A percentile compares a stretch with the other conserved stretches of the same genome.
phyloP scores from a whole-genome alignment of 2,113 vertebrate genomes.

The Charadrius vociferus region DNA sequence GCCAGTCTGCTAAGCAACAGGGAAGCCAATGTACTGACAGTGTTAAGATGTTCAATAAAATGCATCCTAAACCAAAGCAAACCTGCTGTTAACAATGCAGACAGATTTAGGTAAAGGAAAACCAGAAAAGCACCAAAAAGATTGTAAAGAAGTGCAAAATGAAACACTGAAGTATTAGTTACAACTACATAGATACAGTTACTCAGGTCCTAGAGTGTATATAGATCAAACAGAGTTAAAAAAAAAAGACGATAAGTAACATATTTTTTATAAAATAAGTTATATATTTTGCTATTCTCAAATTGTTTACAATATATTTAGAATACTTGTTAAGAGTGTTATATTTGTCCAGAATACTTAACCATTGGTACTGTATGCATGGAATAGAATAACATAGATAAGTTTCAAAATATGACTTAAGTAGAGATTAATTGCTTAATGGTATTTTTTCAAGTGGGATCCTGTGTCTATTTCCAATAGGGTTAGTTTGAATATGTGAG shows the following conservation, averaged over 20 bases:
- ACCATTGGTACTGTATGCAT: fast-evolving
- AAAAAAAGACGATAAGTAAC: background rate
- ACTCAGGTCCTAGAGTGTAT: background rate
- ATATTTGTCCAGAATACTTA: background rate
- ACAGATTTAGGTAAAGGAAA: background rate
- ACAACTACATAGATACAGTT: background rate
- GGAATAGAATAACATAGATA: background rate
- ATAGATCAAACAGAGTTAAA: background rate
- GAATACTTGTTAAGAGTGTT: background rate
- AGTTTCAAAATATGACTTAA: background rate
- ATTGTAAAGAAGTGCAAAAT: background rate
- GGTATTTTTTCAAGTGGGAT: background rate
- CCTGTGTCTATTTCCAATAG: background rate
- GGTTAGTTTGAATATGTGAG: background rate
- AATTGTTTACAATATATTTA: background rate
- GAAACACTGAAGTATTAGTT: background rate
- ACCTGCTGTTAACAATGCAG: background rate
- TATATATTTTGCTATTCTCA: background rate
- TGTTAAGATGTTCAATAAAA: background rate
- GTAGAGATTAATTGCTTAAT: background rate
- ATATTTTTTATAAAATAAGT: background rate
- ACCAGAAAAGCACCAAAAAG: background rate
- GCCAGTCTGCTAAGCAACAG: background rate
- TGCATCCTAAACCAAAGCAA: background rate
- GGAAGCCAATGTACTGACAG: background rate